Conservation (phyloP, 2,113 vertebrate genomes). For the Hypomesus transpacificus region DNA sequence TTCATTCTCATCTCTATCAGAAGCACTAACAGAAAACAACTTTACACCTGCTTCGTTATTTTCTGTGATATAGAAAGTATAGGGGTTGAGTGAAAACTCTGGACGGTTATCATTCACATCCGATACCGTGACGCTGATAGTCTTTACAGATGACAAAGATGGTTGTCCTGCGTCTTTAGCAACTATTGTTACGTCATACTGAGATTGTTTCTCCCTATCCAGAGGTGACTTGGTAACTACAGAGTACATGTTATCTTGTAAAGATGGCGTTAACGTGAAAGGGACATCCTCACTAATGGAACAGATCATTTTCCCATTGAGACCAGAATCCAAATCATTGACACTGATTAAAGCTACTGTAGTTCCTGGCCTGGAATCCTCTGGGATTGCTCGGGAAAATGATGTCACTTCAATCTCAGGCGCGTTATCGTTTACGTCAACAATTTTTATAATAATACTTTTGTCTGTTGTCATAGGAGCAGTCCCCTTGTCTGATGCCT, state of each 20-base stretch:
- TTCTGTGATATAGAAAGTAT: constrained; percentile 52
- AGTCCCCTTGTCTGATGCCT: constrained; percentile 54
- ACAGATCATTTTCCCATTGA: constrained; percentile 60
- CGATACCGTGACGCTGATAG: constrained; percentile 51
- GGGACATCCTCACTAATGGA: constrained; percentile 45
- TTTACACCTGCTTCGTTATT: constrained; percentile 55
- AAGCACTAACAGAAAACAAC: constrained; percentile 48
- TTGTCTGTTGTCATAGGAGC: constrained; percentile 49
- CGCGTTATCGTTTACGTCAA: constrained; percentile 77
- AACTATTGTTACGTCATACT: constrained; percentile 60
- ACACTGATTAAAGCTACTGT: constrained; percentile 65
- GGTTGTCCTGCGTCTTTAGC: constrained; percentile 64
- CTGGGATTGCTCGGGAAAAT: constrained; percentile 50
- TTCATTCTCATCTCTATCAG: constrained; percentile 33
- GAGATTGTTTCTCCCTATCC: constrained; percentile 59
- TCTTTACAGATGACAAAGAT: constrained; percentile 56
- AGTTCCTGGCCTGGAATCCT: constrained; percentile 61
- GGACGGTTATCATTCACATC: constrained; percentile 66
- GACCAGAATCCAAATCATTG: constrained; percentile 61
- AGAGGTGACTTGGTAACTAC: constrained; percentile 60
- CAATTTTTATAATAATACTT: constrained; percentile 62
- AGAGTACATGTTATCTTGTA: constrained; percentile 64
- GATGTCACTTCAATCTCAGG: constrained; percentile 69
- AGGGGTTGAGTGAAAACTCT: constrained; percentile 43
- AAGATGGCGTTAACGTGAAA: constrained; percentile 60